Evolutionary conservation across 2,797 vertebrate genomes (phyloP).

Genomic region (Yasuhikotakia modesta): DNA sequence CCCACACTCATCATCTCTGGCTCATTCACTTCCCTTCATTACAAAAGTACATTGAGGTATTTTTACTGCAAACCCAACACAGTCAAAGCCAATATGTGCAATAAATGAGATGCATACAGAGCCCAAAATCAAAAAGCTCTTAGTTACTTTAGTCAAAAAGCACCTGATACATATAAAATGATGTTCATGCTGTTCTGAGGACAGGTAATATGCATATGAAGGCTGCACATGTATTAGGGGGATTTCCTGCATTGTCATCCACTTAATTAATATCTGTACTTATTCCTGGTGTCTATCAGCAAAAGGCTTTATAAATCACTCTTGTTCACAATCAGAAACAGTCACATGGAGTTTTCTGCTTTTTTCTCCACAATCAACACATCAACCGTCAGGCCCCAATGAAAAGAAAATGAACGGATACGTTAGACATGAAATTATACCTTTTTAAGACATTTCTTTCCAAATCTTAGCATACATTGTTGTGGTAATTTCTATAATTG

Average conservation of each 20-base stretch:
- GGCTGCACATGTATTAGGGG: neutral
- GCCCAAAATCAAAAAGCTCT: neutral
- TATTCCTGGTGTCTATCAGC: neutral
- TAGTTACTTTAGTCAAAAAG: neutral
- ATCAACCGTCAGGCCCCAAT: conserved; percentile 25
- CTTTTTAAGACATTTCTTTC: conserved; percentile 26
- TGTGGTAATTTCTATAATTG: conserved; percentile 43
- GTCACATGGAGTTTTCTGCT: neutral
- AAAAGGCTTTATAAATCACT: neutral
- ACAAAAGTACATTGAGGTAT: conserved; percentile 8
- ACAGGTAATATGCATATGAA: neutral
- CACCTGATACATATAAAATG: neutral
- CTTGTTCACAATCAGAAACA: neutral
- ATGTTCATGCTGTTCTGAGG: neutral
- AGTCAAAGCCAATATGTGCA: conserved; percentile 48
- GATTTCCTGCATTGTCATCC: neutral
- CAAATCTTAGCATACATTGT: conserved; percentile 30
- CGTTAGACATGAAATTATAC: conserved; percentile 13
- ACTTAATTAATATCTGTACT: neutral
- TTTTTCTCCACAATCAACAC: conserved; percentile 32
- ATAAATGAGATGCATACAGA: conserved; percentile 45
- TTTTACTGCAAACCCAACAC: conserved; percentile 16
- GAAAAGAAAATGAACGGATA: conserved; percentile 33
- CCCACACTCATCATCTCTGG: conserved; percentile 18
- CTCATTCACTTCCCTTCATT: conserved; percentile 47